Evolutionary conservation across 2,888 invertebrate genomes (phyloP).

Genomic region (Trichogramma evanescens): DNA sequence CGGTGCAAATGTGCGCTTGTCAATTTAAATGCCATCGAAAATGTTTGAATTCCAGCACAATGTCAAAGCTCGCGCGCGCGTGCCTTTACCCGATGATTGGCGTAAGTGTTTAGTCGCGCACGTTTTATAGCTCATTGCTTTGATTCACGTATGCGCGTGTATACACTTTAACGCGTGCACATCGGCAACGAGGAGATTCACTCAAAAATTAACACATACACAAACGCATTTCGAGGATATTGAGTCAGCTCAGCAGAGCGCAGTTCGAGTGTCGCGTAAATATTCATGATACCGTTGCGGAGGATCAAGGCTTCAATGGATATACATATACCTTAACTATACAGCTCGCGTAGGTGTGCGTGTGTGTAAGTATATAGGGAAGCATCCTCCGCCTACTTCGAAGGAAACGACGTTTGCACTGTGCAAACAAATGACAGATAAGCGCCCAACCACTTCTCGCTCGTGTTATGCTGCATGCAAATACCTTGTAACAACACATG

Average conservation of each 20-base stretch:
- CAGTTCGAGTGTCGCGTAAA: slow-evolving; percentile 34
- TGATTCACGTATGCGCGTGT: too few relatives aligned
- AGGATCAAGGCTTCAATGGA: slow-evolving; percentile 33
- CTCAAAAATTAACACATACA: slow-evolving; percentile 3
- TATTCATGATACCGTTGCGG: slow-evolving; percentile 41
- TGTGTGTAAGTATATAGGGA: slow-evolving; percentile 13
- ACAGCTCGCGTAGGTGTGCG: not conserved
- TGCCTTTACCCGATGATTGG: too few relatives aligned
- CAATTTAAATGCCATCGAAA: too few relatives aligned
- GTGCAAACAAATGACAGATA: slow-evolving; percentile 26
- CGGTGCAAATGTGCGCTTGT: too few relatives aligned
- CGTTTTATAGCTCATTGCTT: too few relatives aligned
- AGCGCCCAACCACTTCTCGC: slow-evolving; percentile 19
- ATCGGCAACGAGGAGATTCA: not conserved
- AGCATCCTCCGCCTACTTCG: too few relatives aligned
- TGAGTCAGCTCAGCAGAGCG: slow-evolving; percentile 29
- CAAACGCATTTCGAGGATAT: slow-evolving; percentile 24
- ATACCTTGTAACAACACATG: too few relatives aligned
- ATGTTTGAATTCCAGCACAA: too few relatives aligned
- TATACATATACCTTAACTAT: slow-evolving; percentile 16
- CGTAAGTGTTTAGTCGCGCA: too few relatives aligned
- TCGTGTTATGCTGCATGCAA: not conserved
- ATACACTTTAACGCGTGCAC: too few relatives aligned
- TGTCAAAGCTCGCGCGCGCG: too few relatives aligned
- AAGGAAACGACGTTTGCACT: not conserved